Evolutionary conservation across 2,888 invertebrate genomes (phyloP), one percentile per base, ranked within the genome.

Genomic region (Ophioninae sp.): DNA sequence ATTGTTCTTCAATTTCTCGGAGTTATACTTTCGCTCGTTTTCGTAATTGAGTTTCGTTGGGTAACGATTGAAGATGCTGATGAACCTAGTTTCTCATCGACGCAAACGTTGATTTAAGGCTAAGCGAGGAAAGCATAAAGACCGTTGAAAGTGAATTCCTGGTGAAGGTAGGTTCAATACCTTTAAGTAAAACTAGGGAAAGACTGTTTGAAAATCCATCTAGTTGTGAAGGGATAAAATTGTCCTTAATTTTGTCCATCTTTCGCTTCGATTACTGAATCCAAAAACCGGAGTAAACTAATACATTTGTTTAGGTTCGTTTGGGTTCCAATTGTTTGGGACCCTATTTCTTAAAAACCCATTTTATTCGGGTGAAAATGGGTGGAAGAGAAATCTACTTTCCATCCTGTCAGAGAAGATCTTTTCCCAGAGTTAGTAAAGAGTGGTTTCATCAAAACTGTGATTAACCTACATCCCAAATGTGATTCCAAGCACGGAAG

Each of bases 1-100:
- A 79, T 84, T 79, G 75, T 76, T 81, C 72, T 79, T 84, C 67
- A 79, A 81, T 81, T 84, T 81, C 61, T 68, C 62, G 56, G n/a
- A 44, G n/a, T 50, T 17, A 23, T 73, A 73, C 61, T 79, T 80
- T 72, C 41, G 30, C 62, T 72, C 70, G 61, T 62, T 72, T 70
- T 69, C 37, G 65, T 84, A 84, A 84, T 81, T 78, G 68, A 81
- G 72, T 84, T 79, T 72, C 72, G 21, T 64, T 20, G 67, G 20
- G 13, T 64, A 75, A 67, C 61, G 72, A 10, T 44, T 59, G 13
- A 37, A 41, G 61, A 50, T 44, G 64, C 67, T 81, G 70, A 56
- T 83, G 61, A 20, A 30, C 13, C 61, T 59, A 17, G 59, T 73
- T 70, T 37, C 70, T 67, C 62, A 10, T n/a, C 56, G 64, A 62